These are phyloP conservation scores for Nomada lathburiana DNA, from an alignment of 2,888 invertebrate genomes.

Conservation along the genomic window DNA sequence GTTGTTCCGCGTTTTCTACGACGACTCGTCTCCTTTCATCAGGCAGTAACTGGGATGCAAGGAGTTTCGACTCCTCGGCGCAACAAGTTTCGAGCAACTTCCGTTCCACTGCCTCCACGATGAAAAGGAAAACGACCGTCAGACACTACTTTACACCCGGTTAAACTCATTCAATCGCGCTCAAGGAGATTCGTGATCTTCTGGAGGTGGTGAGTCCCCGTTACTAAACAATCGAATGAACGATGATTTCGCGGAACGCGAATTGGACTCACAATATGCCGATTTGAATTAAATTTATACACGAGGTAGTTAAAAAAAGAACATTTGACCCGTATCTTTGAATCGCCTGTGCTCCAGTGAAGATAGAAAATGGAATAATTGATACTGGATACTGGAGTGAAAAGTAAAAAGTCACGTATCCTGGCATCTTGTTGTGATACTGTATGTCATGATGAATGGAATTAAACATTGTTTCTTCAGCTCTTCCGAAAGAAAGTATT, in stretches of 20 bases:
- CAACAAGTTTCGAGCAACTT: constrained; percentile 63
- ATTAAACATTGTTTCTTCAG: too few species aligned
- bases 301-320: too few species aligned
- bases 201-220: background rate
- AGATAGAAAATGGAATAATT: too few species aligned
- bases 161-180: constrained; percentile 59
- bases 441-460: too few species aligned
- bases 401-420: too few species aligned
- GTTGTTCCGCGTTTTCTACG: background rate
- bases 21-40: constrained; percentile 24
- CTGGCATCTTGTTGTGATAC: too few species aligned
- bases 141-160: constrained; percentile 58
- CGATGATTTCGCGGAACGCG: background rate
- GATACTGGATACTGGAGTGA: too few species aligned
- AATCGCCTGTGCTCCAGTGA: too few species aligned
- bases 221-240: background rate
- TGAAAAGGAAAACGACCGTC: constrained; percentile 60
- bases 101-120: constrained; percentile 48
- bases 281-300: too few species aligned
- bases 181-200: constrained; percentile 24
- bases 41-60: constrained; percentile 7
- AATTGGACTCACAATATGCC: background rate
- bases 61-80: constrained; percentile 27
- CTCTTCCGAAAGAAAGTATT: too few species aligned
- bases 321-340: too few species aligned